Conservation (phyloP, 1,140 invertebrate genomes). For the Micrasema longulum region DNA sequence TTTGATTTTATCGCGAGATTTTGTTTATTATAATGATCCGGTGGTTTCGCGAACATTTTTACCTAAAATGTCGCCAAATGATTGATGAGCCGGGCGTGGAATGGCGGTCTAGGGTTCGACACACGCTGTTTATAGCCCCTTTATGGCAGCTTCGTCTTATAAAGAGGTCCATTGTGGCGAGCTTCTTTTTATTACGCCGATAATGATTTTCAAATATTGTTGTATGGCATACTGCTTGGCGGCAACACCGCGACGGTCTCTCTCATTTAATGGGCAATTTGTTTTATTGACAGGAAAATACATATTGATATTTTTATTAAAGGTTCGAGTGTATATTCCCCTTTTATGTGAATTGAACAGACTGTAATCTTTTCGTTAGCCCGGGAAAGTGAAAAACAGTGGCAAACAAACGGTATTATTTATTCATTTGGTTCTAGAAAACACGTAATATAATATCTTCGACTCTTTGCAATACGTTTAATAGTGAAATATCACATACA, state of each 20-base stretch:
- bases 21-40: constrained; percentile 25
- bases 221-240: constrained; percentile 27
- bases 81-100: constrained; percentile 9
- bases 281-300: constrained; percentile 45
- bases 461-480: too few species aligned
- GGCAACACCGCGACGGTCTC: constrained; percentile 10
- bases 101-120: constrained; percentile 20
- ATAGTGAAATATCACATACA: too few species aligned
- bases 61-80: constrained; percentile 13
- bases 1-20: neutral
- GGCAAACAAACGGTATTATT: too few species aligned
- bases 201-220: constrained; percentile 54
- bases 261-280: constrained; percentile 46
- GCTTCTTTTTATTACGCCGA: constrained; percentile 45
- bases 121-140: constrained; percentile 24
- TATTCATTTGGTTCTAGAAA: too few species aligned
- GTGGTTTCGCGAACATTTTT: neutral
- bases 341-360: neutral
- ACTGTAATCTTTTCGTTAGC: constrained; percentile 2
- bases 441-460: too few species aligned
- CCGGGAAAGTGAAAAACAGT: neutral
- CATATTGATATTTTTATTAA: constrained; percentile 39
- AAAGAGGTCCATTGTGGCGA: constrained; percentile 33
- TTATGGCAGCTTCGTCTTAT: constrained; percentile 15
- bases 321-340: constrained; percentile 8